A percentile compares a stretch with the other conserved stretches of the same genome.
Evolutionary conservation across 92 coral and sea anemone species (phyloP).

Genomic region (Palythoa heliodiscus): DNA sequence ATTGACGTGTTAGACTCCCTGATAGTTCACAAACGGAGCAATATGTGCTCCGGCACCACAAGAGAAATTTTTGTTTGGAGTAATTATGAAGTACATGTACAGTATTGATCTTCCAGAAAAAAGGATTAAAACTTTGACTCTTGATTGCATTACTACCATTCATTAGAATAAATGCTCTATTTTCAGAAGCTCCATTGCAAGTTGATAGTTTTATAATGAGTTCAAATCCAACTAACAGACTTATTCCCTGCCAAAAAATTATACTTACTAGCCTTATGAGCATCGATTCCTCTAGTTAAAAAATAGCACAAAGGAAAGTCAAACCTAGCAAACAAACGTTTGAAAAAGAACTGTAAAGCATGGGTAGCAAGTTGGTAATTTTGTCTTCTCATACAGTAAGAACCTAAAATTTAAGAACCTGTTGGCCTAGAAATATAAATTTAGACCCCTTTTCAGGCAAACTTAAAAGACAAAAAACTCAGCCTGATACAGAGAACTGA

Average conservation of each 20-base stretch:
- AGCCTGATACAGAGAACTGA: background rate
- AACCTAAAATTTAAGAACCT: background rate
- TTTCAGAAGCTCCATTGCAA: conserved; percentile 1
- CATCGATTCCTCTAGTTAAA: background rate
- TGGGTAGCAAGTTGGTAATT: background rate
- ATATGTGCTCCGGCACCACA: no score
- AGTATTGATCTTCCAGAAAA: conserved; percentile 6
- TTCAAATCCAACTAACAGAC: background rate
- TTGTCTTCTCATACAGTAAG: background rate
- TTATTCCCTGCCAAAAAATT: background rate
- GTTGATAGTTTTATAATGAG: background rate
- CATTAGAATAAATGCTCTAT: background rate
- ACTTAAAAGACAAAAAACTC: background rate
- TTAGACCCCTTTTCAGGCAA: background rate
- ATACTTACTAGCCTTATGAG: background rate
- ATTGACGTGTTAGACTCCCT: no score
- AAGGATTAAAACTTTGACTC: background rate
- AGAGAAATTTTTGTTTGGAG: no score
- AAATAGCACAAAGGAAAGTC: background rate
- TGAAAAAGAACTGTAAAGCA: background rate
- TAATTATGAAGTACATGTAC: no score
- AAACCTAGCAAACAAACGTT: background rate
- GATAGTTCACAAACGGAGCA: no score
- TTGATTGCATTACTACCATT: conserved; percentile 6
- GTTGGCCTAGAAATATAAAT: background rate